These are phyloP conservation scores for Nomada fucata DNA, from an alignment of 2,888 invertebrate genomes.

Conservation along the genomic window DNA sequence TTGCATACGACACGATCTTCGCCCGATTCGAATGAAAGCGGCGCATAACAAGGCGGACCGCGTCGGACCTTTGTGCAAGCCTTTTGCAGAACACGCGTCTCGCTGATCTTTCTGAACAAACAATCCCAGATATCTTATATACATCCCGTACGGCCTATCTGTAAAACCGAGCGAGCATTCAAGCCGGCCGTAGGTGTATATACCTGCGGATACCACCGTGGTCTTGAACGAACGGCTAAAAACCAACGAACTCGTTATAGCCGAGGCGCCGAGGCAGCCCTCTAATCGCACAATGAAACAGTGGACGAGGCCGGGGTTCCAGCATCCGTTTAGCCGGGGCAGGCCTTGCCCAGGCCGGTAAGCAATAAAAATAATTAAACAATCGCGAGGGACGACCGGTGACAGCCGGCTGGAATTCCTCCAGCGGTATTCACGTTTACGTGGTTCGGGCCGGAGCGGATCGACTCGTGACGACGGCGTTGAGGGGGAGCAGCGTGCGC, in stretches of 20 bases:
- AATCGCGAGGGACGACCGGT: slow-evolving; percentile 46
- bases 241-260: no score
- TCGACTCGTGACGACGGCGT: background rate
- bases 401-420: slow-evolving; percentile 57
- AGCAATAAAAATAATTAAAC: slow-evolving; percentile 72
- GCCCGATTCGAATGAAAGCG: slow-evolving; percentile 80
- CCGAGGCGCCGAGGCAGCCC: no score
- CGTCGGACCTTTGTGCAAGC: slow-evolving; percentile 71
- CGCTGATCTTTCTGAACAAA: slow-evolving; percentile 55
- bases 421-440: slow-evolving; percentile 41
- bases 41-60: slow-evolving; percentile 80
- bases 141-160: background rate
- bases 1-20: slow-evolving; percentile 84
- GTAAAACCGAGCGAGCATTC: no score
- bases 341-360: background rate
- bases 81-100: slow-evolving; percentile 67
- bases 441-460: slow-evolving; percentile 42
- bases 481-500: slow-evolving; percentile 9
- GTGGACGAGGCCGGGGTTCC: background rate
- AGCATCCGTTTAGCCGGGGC: no score
- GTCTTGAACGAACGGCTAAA: no score
- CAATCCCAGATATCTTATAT: slow-evolving; percentile 45
- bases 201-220: no score
- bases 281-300: slow-evolving; percentile 31
- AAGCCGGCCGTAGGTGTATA: no score